Base-by-base conservation (phyloP, 1,140 invertebrate genomes). In the Calosoma granatense region DNA sequence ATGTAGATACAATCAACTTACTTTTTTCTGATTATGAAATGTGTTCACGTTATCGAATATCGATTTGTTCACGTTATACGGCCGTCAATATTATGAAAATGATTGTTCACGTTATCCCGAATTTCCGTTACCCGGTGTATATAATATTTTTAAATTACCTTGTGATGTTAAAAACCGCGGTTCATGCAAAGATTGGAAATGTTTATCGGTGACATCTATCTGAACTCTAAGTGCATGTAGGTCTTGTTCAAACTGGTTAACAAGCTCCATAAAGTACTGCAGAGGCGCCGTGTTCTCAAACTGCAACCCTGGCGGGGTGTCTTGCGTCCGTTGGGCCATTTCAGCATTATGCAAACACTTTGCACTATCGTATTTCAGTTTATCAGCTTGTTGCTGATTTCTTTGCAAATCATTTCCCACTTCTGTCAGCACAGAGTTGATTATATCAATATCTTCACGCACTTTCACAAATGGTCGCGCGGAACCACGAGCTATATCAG, bases 291-390 rank as follows among this genome's bases (percentile, higher is more conserved):
- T 81, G 65, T 89, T 87, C 68, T 90, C 87, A 69, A 87, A 87
- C 67, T 90, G 87, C 14, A 90, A 71, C 2, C 84, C 84, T 1
- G 81, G 70, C 9, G 87, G 85, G 4, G 83, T 87, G 59, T 89
- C 86, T 60, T 88, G 86, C 0, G 86, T 90, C 59, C 86, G 76
- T 64, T 88, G 85, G 0, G 86, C 83, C 73, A 89, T 88, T 72
- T 90, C 87, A 41, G 84, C 79, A 64, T 84, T 79, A 67, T 87
- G 85, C 30, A 88, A 73, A 56, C 85, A 81, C 66, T 82, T 83
- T 1, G 83, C 82, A 22, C 86, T 86, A 64, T 90, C 86, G 55
- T 77, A 76, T 60, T 88, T 88, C 1, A 90, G 66, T 68, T 85
- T 82, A 60, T 87, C 83, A 12, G 85, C 81, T 15, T 81, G 70